phyloP scores from a whole-genome alignment of 2,113 vertebrate species.

The Sardina pilchardus region DNA sequence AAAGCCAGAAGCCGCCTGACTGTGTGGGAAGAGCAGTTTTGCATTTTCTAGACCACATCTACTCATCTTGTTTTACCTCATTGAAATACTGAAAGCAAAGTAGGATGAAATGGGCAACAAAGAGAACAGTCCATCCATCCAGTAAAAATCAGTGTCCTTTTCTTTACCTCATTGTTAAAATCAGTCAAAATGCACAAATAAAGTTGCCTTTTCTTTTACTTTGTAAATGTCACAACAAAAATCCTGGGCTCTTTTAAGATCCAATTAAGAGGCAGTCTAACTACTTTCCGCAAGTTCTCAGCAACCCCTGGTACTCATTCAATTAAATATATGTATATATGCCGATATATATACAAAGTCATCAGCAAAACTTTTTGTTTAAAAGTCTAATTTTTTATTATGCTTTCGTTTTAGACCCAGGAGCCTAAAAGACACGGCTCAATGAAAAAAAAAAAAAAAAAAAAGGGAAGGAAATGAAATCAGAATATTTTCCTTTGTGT shows the following conservation, averaged over 20 bases:
- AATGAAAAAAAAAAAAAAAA: slow-evolving; percentile 59
- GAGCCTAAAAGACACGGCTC: slow-evolving; percentile 59
- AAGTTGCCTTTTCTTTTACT: slow-evolving; percentile 14
- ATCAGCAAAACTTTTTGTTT: slow-evolving; percentile 61
- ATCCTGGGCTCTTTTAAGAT: slow-evolving; percentile 39
- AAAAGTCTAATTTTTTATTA: slow-evolving; percentile 79
- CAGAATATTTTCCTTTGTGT: slow-evolving; percentile 46
- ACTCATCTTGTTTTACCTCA: not conserved
- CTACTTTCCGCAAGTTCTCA: slow-evolving; percentile 17
- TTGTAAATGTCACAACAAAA: slow-evolving; percentile 43
- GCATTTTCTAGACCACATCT: slow-evolving; percentile 10
- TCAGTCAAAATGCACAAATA: slow-evolving; percentile 42
- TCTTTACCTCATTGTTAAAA: not conserved
- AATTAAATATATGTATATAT: slow-evolving; percentile 73
- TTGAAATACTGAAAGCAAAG: slow-evolving; percentile 8
- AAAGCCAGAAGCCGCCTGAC: slow-evolving; percentile 23
- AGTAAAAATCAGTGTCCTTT: not conserved
- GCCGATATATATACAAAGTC: slow-evolving; percentile 70
- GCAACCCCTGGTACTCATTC: slow-evolving; percentile 53
- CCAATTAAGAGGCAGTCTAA: slow-evolving; percentile 27
- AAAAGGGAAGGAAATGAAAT: slow-evolving; percentile 56
- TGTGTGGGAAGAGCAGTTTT: not conserved
- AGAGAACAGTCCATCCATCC: not conserved
- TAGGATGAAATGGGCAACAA: slow-evolving; percentile 16
- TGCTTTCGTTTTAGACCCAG: slow-evolving; percentile 69